A percentile compares a stretch with the other conserved stretches of the same genome.
Evolutionary conservation across 2,888 invertebrate genomes (phyloP).

Genomic region (Nomada ruficornis): DNA sequence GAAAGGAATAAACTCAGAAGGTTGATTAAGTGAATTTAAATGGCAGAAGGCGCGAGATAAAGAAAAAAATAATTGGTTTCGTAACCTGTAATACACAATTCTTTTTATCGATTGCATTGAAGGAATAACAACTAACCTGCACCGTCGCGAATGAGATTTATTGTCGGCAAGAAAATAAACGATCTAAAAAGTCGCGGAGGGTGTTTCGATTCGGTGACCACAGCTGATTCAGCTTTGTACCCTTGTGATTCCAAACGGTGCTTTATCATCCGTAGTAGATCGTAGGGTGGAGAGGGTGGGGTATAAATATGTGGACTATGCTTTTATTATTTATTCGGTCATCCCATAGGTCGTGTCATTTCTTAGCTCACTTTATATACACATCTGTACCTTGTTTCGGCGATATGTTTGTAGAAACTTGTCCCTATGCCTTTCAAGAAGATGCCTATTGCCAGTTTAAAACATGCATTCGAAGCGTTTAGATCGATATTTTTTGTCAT

Average conservation of each 20-base stretch:
- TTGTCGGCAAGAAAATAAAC: conserved; percentile 65
- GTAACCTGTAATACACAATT: conserved; percentile 3
- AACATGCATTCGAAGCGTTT: too few species aligned
- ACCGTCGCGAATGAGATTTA: conserved; percentile 71
- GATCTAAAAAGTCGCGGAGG: conserved; percentile 67
- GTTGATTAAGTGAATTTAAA: too few species aligned
- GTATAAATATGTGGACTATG: conserved; percentile 26
- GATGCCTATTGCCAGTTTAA: too few species aligned
- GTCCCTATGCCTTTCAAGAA: too few species aligned
- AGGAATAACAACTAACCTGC: conserved; percentile 43
- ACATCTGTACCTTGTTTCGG: background rate
- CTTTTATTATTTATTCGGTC: conserved; percentile 53
- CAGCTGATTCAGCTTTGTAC: conserved; percentile 81
- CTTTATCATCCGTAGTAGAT: conserved; percentile 74
- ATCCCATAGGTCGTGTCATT: background rate
- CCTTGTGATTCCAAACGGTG: conserved; percentile 72
- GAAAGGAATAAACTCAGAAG: too few species aligned
- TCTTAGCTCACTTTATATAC: background rate
- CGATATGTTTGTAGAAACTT: too few species aligned
- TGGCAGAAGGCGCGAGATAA: background rate
- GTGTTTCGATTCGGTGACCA: conserved; percentile 77
- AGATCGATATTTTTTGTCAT: too few species aligned
- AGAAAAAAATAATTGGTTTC: background rate
- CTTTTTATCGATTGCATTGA: conserved; percentile 24
- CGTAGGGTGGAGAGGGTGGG: background rate